These are phyloP conservation scores for Danio rerio DNA, from an alignment of 2,113 vertebrate genomes.

Conservation along the genomic window DNA sequence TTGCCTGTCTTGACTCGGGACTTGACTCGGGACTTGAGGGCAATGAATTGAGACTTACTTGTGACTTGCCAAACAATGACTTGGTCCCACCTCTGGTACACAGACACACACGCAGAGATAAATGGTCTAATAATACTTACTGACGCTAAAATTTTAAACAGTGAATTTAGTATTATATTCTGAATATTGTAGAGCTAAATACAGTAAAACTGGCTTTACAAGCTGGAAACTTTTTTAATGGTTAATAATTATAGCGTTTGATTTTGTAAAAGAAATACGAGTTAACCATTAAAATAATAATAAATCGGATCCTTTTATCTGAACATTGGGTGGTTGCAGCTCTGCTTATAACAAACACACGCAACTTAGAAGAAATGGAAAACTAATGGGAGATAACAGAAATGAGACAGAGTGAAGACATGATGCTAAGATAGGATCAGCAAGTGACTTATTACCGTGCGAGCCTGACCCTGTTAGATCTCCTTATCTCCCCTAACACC, in stretches of 20 bases:
- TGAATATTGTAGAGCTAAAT: too few relatives aligned
- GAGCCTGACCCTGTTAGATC: slow-evolving; percentile 11
- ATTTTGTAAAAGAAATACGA: neutral
- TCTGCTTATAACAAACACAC: neutral
- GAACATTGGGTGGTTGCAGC: neutral
- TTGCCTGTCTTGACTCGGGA: too few relatives aligned
- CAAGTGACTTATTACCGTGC: neutral
- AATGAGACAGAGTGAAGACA: neutral
- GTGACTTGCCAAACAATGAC: too few relatives aligned
- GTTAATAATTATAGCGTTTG: neutral
- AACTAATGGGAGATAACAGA: neutral
- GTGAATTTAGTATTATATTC: too few relatives aligned
- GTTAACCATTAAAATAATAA: neutral
- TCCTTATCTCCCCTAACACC: slow-evolving; percentile 11
- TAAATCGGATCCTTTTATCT: neutral
- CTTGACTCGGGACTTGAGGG: too few relatives aligned
- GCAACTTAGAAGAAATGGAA: neutral
- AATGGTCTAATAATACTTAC: too few relatives aligned
- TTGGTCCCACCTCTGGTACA: too few relatives aligned
- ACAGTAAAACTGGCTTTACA: too few relatives aligned
- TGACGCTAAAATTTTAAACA: too few relatives aligned
- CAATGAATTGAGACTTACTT: too few relatives aligned
- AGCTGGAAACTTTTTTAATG: neutral
- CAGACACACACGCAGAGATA: too few relatives aligned
- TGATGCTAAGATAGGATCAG: slow-evolving; percentile 20